These are phyloP conservation scores for Corapipo altera DNA, from an alignment of 2,113 vertebrate genomes.

Conservation along the genomic window DNA sequence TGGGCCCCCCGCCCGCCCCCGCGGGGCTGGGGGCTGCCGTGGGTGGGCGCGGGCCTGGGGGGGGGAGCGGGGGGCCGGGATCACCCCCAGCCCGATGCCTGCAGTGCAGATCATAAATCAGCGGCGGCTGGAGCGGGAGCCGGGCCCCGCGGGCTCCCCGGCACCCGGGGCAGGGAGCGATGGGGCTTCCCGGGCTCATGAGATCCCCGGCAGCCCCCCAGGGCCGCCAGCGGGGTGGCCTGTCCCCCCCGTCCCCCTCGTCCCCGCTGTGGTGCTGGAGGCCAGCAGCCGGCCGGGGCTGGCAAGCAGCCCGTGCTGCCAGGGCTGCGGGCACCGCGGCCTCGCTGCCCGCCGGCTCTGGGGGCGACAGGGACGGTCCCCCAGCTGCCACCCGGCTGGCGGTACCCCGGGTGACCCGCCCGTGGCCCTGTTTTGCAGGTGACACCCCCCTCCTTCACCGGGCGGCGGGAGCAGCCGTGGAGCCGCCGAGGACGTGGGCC, in stretches of 20 bases:
- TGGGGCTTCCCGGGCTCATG: rapidly evolving
- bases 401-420: neutral
- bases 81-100: constrained; percentile 10
- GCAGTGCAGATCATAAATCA: constrained; percentile 60
- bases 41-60: neutral
- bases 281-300: neutral
- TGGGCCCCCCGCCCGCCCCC: rapidly evolving
- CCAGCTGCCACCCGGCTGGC: neutral
- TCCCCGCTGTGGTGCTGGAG: neutral
- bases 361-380: neutral
- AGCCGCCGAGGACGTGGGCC: neutral
- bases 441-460: neutral
- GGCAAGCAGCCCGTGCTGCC: constrained; percentile 20
- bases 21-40: neutral
- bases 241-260: neutral
- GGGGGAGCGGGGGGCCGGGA: neutral
- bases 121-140: neutral
- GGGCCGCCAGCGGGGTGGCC: neutral
- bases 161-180: neutral
- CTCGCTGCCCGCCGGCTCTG: neutral
- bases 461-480: neutral
- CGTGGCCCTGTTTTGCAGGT: constrained; percentile 30
- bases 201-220: neutral
- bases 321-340: constrained; percentile 25
- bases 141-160: neutral